Conservation (phyloP, 2,797 vertebrate genomes). For the Scolopax rusticola region DNA sequence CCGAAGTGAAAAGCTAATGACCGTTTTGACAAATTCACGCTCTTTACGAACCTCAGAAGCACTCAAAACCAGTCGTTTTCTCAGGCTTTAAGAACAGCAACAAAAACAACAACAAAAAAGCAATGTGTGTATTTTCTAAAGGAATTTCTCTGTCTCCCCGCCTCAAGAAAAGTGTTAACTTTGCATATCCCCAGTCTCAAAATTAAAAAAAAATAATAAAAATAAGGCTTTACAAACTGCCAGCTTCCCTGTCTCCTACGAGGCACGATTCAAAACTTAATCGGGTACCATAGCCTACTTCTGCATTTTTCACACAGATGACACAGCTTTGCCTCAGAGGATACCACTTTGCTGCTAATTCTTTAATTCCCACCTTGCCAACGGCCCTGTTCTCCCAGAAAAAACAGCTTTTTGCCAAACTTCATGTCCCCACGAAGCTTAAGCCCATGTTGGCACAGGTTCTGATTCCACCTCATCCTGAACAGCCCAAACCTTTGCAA, state of each 20-base stretch:
- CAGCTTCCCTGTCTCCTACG: neutral
- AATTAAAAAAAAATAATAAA: too few species aligned
- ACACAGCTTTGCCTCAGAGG: neutral
- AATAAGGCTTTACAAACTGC: neutral
- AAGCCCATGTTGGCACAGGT: accelerated
- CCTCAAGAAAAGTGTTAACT: neutral
- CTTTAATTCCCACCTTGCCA: neutral
- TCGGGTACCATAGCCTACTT: neutral
- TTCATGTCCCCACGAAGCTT: neutral
- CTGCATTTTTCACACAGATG: neutral
- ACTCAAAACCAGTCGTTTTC: neutral
- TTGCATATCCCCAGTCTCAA: neutral
- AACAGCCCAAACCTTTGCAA: neutral
- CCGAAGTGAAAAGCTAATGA: neutral
- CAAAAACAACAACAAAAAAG: neutral
- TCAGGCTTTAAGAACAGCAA: neutral
- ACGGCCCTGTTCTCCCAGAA: neutral
- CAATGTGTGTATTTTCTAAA: neutral
- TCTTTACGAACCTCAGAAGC: neutral
- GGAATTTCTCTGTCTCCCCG: neutral
- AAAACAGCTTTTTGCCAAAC: neutral
- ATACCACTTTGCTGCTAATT: accelerated
- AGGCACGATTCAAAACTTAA: neutral
- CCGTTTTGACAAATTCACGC: neutral
- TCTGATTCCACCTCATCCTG: neutral